Evolutionary conservation across 2,797 vertebrate species (phyloP).

Genomic region (Gambelia wislizenii): DNA sequence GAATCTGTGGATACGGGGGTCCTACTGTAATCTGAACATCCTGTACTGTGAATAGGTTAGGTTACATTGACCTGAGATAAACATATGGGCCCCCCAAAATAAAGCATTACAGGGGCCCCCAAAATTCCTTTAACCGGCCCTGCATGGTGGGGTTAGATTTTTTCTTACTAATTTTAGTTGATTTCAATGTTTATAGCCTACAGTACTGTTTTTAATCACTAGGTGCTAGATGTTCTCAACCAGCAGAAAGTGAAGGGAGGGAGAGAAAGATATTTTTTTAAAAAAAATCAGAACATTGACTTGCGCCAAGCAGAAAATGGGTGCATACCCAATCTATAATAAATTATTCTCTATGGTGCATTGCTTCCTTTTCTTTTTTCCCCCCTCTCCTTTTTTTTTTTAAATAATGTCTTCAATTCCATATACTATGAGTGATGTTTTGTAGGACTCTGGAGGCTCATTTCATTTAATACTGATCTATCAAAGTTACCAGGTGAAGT

Average conservation of each 20-base stretch:
- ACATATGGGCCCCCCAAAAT: too few species aligned
- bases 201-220: too few species aligned
- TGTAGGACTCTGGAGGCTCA: slow-evolving; percentile 40
- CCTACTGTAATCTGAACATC: too few species aligned
- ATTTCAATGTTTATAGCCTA: too few species aligned
- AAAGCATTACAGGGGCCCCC: too few species aligned
- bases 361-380: background rate
- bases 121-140: too few species aligned
- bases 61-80: too few species aligned
- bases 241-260: background rate
- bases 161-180: too few species aligned
- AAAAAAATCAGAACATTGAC: slow-evolving; percentile 10
- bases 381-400: slow-evolving; percentile 10
- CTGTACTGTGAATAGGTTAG: too few species aligned
- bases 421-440: slow-evolving; percentile 28
- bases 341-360: slow-evolving; percentile 19
- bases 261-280: background rate
- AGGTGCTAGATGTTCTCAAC: background rate
- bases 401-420: slow-evolving; percentile 4
- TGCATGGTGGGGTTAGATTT: too few species aligned
- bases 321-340: slow-evolving; percentile 31
- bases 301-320: slow-evolving; percentile 49
- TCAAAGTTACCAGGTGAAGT: slow-evolving; percentile 47
- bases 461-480: slow-evolving; percentile 62
- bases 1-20: too few species aligned